Conservation (phyloP, 2,888 invertebrate species). For the Heteromyza rotundicornis region DNA sequence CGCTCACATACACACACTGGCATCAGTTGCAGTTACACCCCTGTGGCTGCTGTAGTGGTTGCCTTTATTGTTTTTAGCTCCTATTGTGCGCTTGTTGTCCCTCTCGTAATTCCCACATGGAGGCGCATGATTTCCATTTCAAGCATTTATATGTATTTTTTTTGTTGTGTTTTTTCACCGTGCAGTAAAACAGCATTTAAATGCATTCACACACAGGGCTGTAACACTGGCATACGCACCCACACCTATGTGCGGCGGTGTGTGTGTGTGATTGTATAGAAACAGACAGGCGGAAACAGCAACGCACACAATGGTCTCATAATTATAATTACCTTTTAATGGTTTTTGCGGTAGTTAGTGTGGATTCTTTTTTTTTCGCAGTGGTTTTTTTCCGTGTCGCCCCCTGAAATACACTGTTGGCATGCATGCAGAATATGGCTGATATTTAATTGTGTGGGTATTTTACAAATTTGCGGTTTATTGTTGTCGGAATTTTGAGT, state of each 20-base stretch:
- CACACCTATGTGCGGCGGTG: too few relatives aligned
- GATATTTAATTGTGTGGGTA: conserved; percentile 15
- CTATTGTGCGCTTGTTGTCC: conserved; percentile 2
- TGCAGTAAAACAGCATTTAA: not conserved
- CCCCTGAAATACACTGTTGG: not conserved
- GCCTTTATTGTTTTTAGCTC: not conserved
- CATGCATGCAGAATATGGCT: not conserved
- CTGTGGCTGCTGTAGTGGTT: conserved; percentile 12
- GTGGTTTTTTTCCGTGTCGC: conserved; percentile 5
- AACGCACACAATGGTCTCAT: conserved; percentile 29
- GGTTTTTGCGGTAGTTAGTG: conserved; percentile 33
- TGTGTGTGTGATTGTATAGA: too few relatives aligned
- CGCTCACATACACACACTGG: not conserved
- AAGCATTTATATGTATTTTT: not conserved
- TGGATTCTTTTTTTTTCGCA: conserved; percentile 18
- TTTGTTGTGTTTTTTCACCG: not conserved
- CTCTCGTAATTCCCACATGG: not conserved
- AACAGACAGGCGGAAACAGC: not conserved
- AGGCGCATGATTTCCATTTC: too few relatives aligned
- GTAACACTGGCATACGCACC: not conserved
- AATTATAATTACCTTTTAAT: conserved; percentile 40
- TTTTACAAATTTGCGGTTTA: conserved; percentile 30
- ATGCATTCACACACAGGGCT: not conserved
- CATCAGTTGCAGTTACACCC: not conserved
- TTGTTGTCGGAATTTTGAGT: not conserved